phyloP scores from a whole-genome alignment of 2,888 invertebrate genomes.

The Cordilura impudica region DNA sequence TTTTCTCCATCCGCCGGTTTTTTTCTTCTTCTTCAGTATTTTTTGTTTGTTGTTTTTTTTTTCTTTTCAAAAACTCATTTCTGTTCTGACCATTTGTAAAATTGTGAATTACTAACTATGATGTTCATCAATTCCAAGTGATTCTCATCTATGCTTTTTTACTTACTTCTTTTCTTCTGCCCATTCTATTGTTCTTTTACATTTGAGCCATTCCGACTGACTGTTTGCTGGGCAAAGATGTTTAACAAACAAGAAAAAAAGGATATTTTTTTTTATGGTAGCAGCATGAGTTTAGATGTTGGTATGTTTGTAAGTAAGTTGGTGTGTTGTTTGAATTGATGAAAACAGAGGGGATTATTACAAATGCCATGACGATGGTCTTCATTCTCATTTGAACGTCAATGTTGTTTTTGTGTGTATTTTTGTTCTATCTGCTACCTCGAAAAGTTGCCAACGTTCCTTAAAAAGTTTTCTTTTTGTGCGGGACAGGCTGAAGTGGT shows the following conservation, averaged over 20 bases:
- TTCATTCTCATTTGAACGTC: slow-evolving; percentile 45
- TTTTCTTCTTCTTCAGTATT: background rate
- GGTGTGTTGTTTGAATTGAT: slow-evolving; percentile 8
- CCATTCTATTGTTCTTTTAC: slow-evolving; percentile 37
- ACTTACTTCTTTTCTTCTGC: slow-evolving; percentile 32
- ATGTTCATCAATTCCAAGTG: slow-evolving; percentile 55
- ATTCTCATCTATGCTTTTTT: slow-evolving; percentile 47
- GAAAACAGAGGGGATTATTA: slow-evolving; percentile 24
- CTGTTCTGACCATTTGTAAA: slow-evolving; percentile 48
- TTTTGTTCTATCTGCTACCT: background rate
- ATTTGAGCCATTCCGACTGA: slow-evolving; percentile 48
- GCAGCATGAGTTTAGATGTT: slow-evolving; percentile 16
- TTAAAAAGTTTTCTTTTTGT: background rate
- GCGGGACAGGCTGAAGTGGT: background rate
- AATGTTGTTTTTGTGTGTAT: background rate
- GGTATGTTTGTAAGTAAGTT: background rate
- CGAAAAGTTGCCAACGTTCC: background rate
- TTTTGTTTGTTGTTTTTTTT: background rate
- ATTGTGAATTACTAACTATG: slow-evolving; percentile 33
- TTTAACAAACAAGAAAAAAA: slow-evolving; percentile 24
- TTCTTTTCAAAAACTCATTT: slow-evolving; percentile 21
- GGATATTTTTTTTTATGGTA: slow-evolving; percentile 23
- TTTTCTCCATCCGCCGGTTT: background rate
- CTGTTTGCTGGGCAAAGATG: slow-evolving; percentile 19
- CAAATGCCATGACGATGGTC: slow-evolving; percentile 43